A percentile compares a stretch with the other conserved stretches of the same genome.
Conservation (phyloP, 2,888 invertebrate species). For the Dynastes maya region DNA sequence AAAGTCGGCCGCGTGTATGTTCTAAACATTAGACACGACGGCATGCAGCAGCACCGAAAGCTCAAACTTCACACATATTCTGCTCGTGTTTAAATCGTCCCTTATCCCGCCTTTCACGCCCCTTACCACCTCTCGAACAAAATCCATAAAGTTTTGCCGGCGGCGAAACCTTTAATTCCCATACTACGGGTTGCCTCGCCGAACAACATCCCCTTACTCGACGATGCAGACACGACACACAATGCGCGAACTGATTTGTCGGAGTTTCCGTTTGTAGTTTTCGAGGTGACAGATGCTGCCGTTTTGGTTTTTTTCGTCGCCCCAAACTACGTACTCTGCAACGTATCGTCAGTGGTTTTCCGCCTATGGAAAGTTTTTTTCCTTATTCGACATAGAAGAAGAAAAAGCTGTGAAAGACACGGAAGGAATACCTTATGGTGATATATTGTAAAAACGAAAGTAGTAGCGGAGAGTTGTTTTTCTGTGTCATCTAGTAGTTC, state of each 20-base stretch:
- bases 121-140: neutral
- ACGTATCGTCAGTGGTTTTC: neutral
- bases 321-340: neutral
- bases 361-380: too few species aligned
- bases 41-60: neutral
- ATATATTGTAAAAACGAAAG: too few species aligned
- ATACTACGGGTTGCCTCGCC: neutral
- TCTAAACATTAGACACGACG: conserved; percentile 16
- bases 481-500: too few species aligned
- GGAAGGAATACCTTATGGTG: too few species aligned
- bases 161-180: conserved; percentile 30
- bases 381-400: too few species aligned
- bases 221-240: conserved; percentile 10
- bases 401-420: too few species aligned
- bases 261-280: conserved; percentile 56
- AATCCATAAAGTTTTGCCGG: conserved; percentile 40
- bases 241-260: conserved; percentile 59
- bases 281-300: conserved; percentile 58
- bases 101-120: neutral
- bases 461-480: too few species aligned
- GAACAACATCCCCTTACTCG: neutral
- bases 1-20: neutral
- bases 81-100: neutral
- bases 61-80: conserved; percentile 21
- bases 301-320: neutral